Base-by-base conservation (phyloP, 2,797 vertebrate genomes). In the Sebastes itinus region DNA sequence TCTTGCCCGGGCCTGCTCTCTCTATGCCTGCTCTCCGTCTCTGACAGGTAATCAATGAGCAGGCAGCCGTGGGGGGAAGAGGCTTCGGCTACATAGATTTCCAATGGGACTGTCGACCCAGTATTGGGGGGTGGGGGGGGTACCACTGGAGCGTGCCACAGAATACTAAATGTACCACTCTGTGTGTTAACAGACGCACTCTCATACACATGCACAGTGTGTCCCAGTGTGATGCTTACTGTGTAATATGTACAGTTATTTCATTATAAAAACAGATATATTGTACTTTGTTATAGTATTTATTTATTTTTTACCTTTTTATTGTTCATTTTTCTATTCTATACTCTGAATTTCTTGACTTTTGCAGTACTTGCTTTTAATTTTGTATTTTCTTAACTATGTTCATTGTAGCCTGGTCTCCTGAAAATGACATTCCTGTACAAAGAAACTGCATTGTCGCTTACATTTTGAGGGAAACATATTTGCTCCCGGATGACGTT, bases 1-100 rank as follows among this genome's bases (percentile, higher is more conserved):
- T 72, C 82, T 81, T 33, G 25, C 66, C 42, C 59, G 18, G 75
- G 60, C 46, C 54, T 20, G 22, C 61, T 75, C 77, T 75, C 76
- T 75, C 69, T 55, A n/a, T 2, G 20, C 20, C 60, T 28, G 60
- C 32, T 9, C 54, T 20, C 23, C 5, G 55, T 54, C 75, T 23
- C 88, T 86, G 93, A 88, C 92, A 93, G 91, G 18, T 91, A 91
- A 91, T 93, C 91, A 84, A 92, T 92, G 81, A 84, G 63, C 81
- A 54, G 61, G 64, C 83, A 74, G 82, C 82, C 66, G 10, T 74
- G 76, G 82, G 78, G 78, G 85, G 82, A 80, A 73, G 81, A 81
- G 77, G 74, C 84, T 87, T 75, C 6, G 20, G 78, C 80, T 76
- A 58, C 84, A 90, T 91, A 81, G 90, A 92, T 91, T 92, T 92